Base-by-base conservation (phyloP, 92 coral and sea anemone genomes). In the Actinernus sp. region DNA sequence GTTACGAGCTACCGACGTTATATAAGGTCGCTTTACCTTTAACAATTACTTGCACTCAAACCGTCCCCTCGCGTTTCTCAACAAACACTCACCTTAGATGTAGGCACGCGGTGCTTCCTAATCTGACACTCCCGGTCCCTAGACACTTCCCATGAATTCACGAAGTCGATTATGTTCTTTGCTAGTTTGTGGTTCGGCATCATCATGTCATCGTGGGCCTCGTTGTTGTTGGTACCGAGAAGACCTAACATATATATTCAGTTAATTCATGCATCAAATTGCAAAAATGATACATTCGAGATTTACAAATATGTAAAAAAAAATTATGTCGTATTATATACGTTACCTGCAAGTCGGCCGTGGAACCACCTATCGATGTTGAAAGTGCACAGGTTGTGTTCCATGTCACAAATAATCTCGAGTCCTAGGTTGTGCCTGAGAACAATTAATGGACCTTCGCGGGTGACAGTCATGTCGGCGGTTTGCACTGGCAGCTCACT, bases 191-290 rank as follows among this genome's bases (percentile, higher is more conserved):
- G 70, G 44, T 31, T 49, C 0, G 82, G 76, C 36, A 51, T 95
- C 74, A 84, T 46, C 80, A 87, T 76, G 45, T 91, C 97, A 31
- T 95, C 99, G 29, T 91, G 86, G 37, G 52, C 51, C 56, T 95
- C 99, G 37, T 95, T 95, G 81, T 95, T 95, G 83, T 95, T 95
- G n/a, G 97, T 95, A n/a, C 99, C 99, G 55, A 95, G 99, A 13
- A 95, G 89, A 50, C 98, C 98, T 93, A 50, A 3, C 1, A 18
- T 9, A 46, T 3, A 2, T 9, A 9, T 22, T 24, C 30, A 19
- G 58, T 4, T 7, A 50, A 21, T 8, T 37, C n/a, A n/a, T n/a
- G n/a, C n/a, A n/a, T n/a, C n/a, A n/a, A n/a, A 19, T 19, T 47
- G 54, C 54, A 20, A 47, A 36, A 7, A 6, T 6, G 41, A 14